phyloP scores from a whole-genome alignment of 2,113 vertebrate species.

The Cettia cetti region DNA sequence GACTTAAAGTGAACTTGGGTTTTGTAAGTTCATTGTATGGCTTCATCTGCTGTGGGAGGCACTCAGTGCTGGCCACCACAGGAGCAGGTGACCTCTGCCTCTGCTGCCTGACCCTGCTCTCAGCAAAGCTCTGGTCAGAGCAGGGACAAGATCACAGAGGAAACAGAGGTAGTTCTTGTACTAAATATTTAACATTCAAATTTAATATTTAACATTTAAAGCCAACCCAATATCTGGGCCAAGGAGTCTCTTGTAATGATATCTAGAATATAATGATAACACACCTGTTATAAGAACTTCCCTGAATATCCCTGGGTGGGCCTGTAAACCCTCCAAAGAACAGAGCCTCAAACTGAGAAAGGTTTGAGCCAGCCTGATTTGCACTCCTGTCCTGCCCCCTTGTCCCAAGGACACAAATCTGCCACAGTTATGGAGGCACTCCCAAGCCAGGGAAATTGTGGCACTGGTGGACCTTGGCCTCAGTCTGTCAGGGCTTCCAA shows the following conservation, averaged over 20 bases:
- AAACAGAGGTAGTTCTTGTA: not conserved
- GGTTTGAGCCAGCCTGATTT: not conserved
- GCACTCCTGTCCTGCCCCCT: not conserved
- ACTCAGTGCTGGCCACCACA: not conserved
- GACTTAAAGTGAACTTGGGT: not conserved
- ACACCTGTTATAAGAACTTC: accelerated
- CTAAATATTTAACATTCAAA: not conserved
- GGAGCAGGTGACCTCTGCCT: not conserved
- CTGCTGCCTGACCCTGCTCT: not conserved
- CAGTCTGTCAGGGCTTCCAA: not conserved
- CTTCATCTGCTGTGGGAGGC: not conserved
- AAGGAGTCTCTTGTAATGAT: not conserved
- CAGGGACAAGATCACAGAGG: not conserved
- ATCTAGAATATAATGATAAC: not conserved
- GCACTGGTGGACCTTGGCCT: not conserved
- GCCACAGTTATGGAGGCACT: accelerated
- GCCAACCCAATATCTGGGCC: not conserved
- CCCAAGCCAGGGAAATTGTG: not conserved
- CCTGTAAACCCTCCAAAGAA: not conserved
- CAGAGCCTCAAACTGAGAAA: not conserved
- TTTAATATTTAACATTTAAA: not conserved
- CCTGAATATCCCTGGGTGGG: not conserved
- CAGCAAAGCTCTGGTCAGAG: not conserved
- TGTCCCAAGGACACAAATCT: not conserved
- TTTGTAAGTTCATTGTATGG: not conserved